Base-by-base conservation (phyloP, 2,113 vertebrate genomes). In the Callipepla californica region DNA sequence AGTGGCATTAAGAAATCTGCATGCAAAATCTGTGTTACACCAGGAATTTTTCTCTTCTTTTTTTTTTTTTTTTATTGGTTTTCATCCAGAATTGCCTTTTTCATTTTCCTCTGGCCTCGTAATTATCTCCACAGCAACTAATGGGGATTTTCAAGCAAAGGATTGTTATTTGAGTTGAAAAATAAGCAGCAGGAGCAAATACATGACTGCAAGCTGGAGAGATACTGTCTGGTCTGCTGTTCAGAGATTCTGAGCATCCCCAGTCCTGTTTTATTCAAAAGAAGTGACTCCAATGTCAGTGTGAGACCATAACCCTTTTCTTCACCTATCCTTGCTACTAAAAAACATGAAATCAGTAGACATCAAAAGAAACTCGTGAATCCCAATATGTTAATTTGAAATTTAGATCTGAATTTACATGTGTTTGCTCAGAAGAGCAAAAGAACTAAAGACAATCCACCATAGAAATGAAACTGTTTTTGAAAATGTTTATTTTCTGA, bases 121-220 rank as follows among this genome's bases (percentile, higher is more conserved):
- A 87, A 92, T 94, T 90, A 92, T 93, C 92, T 87, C 75, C 45
- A 79, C 88, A 94, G 59, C 32, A 93, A 80, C 80, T 74, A 89
- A 34, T 23, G 30, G 34, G 28, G n/a, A 72, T 80, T 84, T 75
- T 94, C 28, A 87, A 93, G 75, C 22, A 72, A 58, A 57, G 3
- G 4, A 1, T 55, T 59, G 26, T 68, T 87, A 62, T 83, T 94
- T 85, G 30, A 72, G 61, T 18, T 80, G 80, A 65, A 90, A 94
- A 92, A 79, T 45, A 75, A 78, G 6, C 85, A 92, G 55, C 44
- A 94, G 90, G 45, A 81, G 12, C 61, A 85, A 47, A 55, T 62
- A 20, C 11, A 42, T 12, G 38, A 44, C 14, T 82, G 44, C 12
- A 75, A 80, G 57, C 32, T 96, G 26, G 42, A 93, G 21, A 90